Conservation (phyloP, 2,797 vertebrate genomes). For the Lophotriccus pileatus region DNA sequence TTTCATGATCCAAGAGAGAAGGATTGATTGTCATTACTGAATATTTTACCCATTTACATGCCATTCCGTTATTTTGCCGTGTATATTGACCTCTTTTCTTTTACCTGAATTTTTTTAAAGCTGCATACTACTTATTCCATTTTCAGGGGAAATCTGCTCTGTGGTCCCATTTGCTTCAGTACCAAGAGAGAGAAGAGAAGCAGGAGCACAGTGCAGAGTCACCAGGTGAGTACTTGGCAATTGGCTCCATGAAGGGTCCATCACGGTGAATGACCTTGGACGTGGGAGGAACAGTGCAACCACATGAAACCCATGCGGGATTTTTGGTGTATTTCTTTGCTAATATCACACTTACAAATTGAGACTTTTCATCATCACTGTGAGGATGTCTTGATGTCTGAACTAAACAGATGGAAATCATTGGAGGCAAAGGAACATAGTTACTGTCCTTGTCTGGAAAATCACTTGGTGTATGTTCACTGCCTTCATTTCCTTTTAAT, state of each 20-base stretch:
- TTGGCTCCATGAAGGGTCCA: not conserved
- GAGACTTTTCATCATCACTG: not conserved
- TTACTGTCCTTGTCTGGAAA: not conserved
- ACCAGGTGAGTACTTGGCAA: constrained; percentile 79
- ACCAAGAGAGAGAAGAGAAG: constrained; percentile 89
- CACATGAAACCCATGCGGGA: not conserved
- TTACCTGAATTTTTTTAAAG: not conserved
- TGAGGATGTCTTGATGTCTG: not conserved
- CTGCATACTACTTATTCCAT: not conserved
- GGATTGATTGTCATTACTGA: not conserved
- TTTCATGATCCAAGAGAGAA: not conserved
- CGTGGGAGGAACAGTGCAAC: not conserved
- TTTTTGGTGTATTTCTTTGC: not conserved
- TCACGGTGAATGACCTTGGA: not conserved
- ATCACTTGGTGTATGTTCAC: not conserved
- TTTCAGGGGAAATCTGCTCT: constrained; percentile 93
- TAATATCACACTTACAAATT: not conserved
- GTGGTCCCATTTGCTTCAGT: constrained; percentile 97
- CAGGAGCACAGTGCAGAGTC: constrained; percentile 81
- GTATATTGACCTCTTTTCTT: not conserved
- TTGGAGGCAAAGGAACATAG: not conserved
- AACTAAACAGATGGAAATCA: not conserved
- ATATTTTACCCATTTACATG: not conserved
- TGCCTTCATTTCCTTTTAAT: not conserved
- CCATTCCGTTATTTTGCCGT: not conserved